These are phyloP conservation scores for Himalopsyche phryganea DNA, from an alignment of 1,140 invertebrate species.

Conservation along the genomic window DNA sequence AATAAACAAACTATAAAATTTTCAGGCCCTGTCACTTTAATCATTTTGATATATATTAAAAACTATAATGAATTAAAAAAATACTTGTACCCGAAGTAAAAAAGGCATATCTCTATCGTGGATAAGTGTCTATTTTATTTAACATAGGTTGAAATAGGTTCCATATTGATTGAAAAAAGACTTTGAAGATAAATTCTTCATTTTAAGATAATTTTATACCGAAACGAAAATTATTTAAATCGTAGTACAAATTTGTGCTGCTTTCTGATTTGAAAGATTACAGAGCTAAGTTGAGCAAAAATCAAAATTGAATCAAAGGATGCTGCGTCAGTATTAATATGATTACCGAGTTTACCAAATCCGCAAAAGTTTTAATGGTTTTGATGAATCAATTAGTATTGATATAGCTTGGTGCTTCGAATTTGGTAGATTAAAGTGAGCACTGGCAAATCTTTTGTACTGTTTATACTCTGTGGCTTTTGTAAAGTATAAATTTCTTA, in stretches of 20 bases:
- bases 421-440: not conserved
- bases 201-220: no score
- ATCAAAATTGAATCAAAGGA: constrained; percentile 32
- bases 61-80: no score
- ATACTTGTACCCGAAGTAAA: no score
- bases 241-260: not conserved
- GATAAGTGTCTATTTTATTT: no score
- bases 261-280: constrained; percentile 19
- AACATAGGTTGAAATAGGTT: no score
- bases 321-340: constrained; percentile 27
- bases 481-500: not conserved
- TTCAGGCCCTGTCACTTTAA: no score
- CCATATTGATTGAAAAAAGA: no score
- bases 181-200: no score
- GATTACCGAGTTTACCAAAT: constrained; percentile 21
- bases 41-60: no score
- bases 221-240: no score
- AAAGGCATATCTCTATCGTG: no score
- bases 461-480: not conserved
- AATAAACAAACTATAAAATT: no score
- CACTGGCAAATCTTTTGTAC: not conserved
- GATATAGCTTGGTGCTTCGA: constrained; percentile 1
- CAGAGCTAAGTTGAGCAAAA: constrained; percentile 16
- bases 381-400: constrained; percentile 27
- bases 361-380: constrained; percentile 28